Conservation (phyloP, 2,888 invertebrate genomes). For the Trissolcus japonicus region DNA sequence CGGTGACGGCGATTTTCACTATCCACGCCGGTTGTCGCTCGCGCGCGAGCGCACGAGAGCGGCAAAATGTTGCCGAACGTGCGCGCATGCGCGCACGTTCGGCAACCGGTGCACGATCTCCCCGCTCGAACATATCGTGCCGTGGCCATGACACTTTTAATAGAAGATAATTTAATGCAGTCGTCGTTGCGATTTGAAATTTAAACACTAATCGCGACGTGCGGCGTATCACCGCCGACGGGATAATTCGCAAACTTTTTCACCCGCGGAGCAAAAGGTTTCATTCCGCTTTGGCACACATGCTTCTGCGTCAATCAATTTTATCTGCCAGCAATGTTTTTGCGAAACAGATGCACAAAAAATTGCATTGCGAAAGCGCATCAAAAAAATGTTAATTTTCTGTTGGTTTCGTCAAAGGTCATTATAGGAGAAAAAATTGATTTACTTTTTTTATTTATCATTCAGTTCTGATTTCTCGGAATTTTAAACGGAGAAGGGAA, state of each 20-base stretch:
- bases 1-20: constrained; percentile 47
- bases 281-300: too few species aligned
- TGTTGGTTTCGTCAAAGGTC: too few species aligned
- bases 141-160: constrained; percentile 75
- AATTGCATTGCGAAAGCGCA: too few species aligned
- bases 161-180: constrained; percentile 74
- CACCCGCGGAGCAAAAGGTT: constrained; percentile 27
- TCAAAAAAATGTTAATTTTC: too few species aligned
- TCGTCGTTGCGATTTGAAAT: constrained; percentile 71
- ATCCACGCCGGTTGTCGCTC: constrained; percentile 31
- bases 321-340: too few species aligned
- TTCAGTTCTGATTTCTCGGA: too few species aligned
- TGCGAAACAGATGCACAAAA: too few species aligned
- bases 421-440: too few species aligned
- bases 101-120: constrained; percentile 48
- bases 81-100: constrained; percentile 40
- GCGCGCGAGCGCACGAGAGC: constrained; percentile 32
- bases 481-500: too few species aligned
- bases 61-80: constrained; percentile 20
- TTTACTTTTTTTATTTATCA: too few species aligned
- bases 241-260: constrained; percentile 54
- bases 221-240: constrained; percentile 35
- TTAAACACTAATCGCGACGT: constrained; percentile 65
- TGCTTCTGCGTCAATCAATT: background rate
- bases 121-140: constrained; percentile 52